Percentiles rank a stretch among this genome's conserved stretches.
Conservation (phyloP, 2,113 vertebrate species). For the Cranoglanis bouderius region DNA sequence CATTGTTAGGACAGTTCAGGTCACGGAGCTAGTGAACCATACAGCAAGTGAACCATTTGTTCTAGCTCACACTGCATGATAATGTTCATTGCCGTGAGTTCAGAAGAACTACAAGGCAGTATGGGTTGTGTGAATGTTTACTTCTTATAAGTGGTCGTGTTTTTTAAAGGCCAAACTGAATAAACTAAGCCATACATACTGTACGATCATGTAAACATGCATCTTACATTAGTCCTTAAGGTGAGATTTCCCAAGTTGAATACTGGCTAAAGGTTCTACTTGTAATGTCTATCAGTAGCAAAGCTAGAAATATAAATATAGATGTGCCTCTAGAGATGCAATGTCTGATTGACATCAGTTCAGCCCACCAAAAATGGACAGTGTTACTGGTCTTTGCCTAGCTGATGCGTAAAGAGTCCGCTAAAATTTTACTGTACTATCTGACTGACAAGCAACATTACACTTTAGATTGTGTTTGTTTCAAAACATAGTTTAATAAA, state of each 20-base stretch:
- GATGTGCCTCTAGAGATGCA: neutral
- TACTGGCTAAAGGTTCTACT: neutral
- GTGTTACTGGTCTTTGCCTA: neutral
- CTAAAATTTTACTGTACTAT: neutral
- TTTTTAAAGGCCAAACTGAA: neutral
- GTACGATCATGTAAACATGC: neutral
- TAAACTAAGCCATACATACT: neutral
- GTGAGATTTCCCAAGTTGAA: neutral
- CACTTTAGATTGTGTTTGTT: neutral
- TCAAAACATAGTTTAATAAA: neutral
- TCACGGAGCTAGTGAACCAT: neutral
- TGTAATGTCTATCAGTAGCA: neutral
- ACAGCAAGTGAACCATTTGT: neutral
- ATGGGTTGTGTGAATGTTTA: too few species aligned
- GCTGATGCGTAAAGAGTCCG: neutral
- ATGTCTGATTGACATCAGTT: neutral
- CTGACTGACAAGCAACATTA: neutral
- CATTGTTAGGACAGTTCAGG: conserved; percentile 3
- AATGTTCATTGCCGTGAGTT: neutral
- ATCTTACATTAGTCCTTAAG: neutral
- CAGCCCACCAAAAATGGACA: neutral
- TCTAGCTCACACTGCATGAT: conserved; percentile 6
- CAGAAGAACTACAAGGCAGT: neutral
- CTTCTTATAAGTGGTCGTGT: neutral
- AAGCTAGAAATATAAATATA: neutral